Conservation (phyloP, 1,140 invertebrate genomes). For the Drosophila trapezifrons region DNA sequence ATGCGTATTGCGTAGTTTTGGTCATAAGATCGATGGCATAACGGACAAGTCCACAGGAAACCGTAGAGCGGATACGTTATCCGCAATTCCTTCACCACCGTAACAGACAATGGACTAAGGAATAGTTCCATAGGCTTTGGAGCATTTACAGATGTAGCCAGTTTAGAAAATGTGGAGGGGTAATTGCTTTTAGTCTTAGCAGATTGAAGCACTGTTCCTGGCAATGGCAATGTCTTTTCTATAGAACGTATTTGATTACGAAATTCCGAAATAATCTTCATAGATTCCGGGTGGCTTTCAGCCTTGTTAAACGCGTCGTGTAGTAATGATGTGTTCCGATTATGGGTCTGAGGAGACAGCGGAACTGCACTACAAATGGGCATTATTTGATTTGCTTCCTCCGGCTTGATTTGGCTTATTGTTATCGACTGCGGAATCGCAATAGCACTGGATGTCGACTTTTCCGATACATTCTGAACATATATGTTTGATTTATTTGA, state of each 20-base stretch:
- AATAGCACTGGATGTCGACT: not conserved
- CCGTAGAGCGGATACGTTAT: constrained; percentile 23
- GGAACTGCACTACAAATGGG: no score
- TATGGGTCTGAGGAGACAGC: not conserved
- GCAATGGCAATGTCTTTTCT: constrained; percentile 60
- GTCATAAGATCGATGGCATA: constrained; percentile 40
- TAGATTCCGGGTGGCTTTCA: constrained; percentile 63
- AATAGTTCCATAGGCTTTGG: constrained; percentile 16
- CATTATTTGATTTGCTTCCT: not conserved
- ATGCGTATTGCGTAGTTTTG: constrained; percentile 35
- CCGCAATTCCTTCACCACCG: constrained; percentile 27
- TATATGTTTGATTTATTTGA: not conserved
- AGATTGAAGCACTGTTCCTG: constrained; percentile 62
- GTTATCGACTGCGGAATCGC: constrained; percentile 15
- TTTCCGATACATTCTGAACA: not conserved
- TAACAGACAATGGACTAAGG: not conserved
- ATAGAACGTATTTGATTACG: constrained; percentile 68
- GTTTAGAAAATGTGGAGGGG: not conserved
- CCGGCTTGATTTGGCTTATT: constrained; percentile 9
- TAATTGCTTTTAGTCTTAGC: not conserved
- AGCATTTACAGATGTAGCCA: not conserved
- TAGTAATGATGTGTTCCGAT: constrained; percentile 21
- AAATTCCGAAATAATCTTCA: constrained; percentile 65
- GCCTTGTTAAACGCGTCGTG: constrained; percentile 40
- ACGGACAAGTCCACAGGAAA: constrained; percentile 58